Percentiles rank a stretch among this genome's conserved stretches.
phyloP scores from a whole-genome alignment of 2,797 vertebrate species.

The Champsocephalus gunnari region DNA sequence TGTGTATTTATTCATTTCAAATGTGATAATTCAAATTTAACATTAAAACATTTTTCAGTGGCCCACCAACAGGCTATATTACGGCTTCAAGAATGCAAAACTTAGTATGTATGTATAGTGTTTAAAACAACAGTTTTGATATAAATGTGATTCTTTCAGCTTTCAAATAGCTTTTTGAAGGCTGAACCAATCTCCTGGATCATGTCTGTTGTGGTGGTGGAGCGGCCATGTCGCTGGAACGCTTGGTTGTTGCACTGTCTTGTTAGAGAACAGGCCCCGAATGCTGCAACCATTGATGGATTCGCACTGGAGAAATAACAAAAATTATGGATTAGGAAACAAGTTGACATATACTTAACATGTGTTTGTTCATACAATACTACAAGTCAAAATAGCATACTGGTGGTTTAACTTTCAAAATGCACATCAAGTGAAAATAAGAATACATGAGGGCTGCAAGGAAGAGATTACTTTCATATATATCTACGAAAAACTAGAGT shows the following conservation, averaged over 20 bases:
- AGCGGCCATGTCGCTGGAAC: slow-evolving; percentile 91
- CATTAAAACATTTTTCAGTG: slow-evolving; percentile 12
- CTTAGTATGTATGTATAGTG: slow-evolving; percentile 16
- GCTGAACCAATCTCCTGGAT: slow-evolving; percentile 93
- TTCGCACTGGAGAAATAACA: slow-evolving; percentile 83
- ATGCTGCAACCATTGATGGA: slow-evolving; percentile 93
- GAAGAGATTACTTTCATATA: neutral
- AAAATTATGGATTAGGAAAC: neutral
- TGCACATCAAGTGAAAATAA: neutral
- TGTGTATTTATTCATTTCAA: slow-evolving; percentile 15
- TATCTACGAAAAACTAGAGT: neutral
- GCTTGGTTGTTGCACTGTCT: slow-evolving; percentile 94
- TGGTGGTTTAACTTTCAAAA: neutral
- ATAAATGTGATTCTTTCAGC: slow-evolving; percentile 79
- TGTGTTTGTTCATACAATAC: neutral
- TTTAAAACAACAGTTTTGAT: slow-evolving; percentile 3
- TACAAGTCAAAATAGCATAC: neutral
- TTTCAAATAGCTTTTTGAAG: slow-evolving; percentile 94
- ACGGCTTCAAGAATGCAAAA: slow-evolving; percentile 23
- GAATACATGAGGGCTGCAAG: neutral
- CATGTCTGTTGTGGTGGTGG: slow-evolving; percentile 96
- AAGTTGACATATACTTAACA: neutral
- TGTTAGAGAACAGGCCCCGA: slow-evolving; percentile 93
- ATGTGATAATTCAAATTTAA: slow-evolving; percentile 1
- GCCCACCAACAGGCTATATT: slow-evolving; percentile 9